Evolutionary conservation across 2,888 invertebrate species (phyloP).

Genomic region (Lasius fuliginosus): DNA sequence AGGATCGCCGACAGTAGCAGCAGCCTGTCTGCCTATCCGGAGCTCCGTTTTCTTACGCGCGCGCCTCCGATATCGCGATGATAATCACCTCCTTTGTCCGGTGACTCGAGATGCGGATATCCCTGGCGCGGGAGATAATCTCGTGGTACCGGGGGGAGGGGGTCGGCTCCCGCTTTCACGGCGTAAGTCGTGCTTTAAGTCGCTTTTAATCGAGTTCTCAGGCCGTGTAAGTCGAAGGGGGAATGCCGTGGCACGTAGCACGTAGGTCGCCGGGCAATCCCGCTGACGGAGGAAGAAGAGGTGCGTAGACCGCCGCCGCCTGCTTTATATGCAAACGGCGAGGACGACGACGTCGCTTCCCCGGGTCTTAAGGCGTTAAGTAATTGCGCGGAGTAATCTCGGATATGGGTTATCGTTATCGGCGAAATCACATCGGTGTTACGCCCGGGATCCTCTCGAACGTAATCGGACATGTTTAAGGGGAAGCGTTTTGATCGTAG

Average conservation of each 20-base stretch:
- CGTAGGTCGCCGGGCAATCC: conserved; percentile 51
- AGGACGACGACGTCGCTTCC: conserved; percentile 61
- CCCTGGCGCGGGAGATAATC: conserved; percentile 61
- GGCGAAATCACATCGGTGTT: conserved; percentile 55
- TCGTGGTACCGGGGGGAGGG: neutral
- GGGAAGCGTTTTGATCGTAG: neutral
- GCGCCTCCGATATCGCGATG: conserved; percentile 60
- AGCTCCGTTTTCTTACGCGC: conserved; percentile 36
- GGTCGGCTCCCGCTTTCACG: conserved; percentile 30
- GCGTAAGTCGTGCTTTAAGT: conserved; percentile 58
- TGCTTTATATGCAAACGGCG: conserved; percentile 82
- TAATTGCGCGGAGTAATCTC: conserved; percentile 81
- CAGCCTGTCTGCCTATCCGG: conserved; percentile 9
- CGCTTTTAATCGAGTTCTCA: conserved; percentile 71
- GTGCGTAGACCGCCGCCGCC: conserved; percentile 41
- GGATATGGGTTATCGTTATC: conserved; percentile 81
- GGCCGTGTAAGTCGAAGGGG: conserved; percentile 62
- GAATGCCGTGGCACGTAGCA: conserved; percentile 69
- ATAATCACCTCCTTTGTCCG: conserved; percentile 61
- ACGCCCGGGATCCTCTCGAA: conserved; percentile 46
- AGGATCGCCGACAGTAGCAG: neutral
- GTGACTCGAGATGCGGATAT: conserved; percentile 57
- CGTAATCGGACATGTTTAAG: conserved; percentile 32
- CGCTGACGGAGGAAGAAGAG: conserved; percentile 8
- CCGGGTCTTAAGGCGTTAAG: conserved; percentile 78